These are phyloP conservation scores for Rhinolophus ferrumequinum DNA, from an alignment of 2,113 vertebrate species.

Conservation along the genomic window DNA sequence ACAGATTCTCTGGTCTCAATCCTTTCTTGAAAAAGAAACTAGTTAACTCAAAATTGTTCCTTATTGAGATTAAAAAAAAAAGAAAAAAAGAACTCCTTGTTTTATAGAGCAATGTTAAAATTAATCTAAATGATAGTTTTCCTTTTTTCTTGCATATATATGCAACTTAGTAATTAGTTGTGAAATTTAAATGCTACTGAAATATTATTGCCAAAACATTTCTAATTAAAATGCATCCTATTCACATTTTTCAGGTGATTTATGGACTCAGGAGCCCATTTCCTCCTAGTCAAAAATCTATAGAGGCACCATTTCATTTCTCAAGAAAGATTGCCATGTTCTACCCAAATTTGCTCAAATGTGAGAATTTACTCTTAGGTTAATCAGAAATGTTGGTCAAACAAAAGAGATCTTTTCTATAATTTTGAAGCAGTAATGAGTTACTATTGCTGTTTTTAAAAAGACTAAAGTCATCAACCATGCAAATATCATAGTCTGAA, in stretches of 20 bases:
- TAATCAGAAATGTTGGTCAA: not conserved
- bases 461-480: not conserved
- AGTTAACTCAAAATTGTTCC: not conserved
- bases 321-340: not conserved
- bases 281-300: not conserved
- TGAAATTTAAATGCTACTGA: not conserved
- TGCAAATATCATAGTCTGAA: not conserved
- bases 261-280: not conserved
- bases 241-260: not conserved
- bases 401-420: not conserved
- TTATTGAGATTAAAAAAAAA: not conserved
- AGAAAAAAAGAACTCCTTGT: not conserved
- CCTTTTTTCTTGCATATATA: not conserved
- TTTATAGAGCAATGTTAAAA: not conserved
- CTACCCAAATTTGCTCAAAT: not conserved
- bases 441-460: not conserved
- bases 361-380: not conserved
- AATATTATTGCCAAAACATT: not conserved
- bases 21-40: not conserved
- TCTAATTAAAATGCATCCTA: not conserved
- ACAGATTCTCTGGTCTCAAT: not conserved
- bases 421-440: not conserved
- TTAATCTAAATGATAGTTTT: not conserved
- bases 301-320: not conserved
- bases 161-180: not conserved